Percentiles rank a stretch among this genome's conserved stretches.
These are phyloP conservation scores for Corvus moneduloides DNA, from an alignment of 2,113 vertebrate genomes.

Conservation along the genomic window DNA sequence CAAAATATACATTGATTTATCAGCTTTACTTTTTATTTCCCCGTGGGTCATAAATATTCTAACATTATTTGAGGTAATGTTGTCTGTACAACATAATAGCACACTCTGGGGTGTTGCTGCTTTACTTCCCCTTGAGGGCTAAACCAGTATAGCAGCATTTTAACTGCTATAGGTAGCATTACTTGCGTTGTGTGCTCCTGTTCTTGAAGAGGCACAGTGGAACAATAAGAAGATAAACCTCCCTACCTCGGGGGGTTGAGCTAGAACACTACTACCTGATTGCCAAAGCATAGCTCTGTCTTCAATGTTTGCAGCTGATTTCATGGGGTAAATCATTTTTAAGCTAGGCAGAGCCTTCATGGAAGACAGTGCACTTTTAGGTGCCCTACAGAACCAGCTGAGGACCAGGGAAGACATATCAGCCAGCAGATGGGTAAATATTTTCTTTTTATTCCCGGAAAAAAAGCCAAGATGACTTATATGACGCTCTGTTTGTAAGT, in stretches of 20 bases:
- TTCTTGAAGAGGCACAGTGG: background rate
- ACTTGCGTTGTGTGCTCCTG: background rate
- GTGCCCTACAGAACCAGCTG: background rate
- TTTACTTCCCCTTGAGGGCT: background rate
- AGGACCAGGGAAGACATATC: background rate
- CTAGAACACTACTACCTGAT: background rate
- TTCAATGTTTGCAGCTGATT: background rate
- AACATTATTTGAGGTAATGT: background rate
- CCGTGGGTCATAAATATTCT: background rate
- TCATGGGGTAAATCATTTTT: background rate
- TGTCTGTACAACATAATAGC: background rate
- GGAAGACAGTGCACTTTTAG: background rate
- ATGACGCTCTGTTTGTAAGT: background rate
- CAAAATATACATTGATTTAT: background rate
- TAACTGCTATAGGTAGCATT: background rate
- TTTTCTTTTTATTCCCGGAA: background rate
- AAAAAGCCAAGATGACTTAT: background rate
- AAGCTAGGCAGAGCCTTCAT: background rate
- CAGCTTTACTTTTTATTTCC: background rate
- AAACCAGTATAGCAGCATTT: background rate
- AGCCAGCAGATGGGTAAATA: background rate
- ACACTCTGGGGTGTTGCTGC: background rate
- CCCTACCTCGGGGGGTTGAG: background rate
- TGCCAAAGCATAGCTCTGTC: background rate
- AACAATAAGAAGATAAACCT: background rate